Percentiles rank a stretch among this genome's conserved stretches.
Conservation (phyloP, 2,888 invertebrate species). For the Dendrolimus houi region DNA sequence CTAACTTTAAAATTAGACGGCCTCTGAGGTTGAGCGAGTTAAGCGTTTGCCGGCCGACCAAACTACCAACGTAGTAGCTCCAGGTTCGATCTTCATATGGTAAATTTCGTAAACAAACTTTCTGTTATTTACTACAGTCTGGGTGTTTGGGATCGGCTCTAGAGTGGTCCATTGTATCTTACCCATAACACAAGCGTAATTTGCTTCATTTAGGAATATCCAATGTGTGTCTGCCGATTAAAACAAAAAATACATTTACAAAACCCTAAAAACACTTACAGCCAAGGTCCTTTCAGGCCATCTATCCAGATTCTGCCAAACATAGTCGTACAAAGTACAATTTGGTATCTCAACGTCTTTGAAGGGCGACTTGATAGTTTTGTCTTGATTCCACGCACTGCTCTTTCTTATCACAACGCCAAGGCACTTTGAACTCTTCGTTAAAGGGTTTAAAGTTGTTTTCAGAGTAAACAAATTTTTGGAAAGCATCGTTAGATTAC, state of each 20-base stretch:
- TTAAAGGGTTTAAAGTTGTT: slow-evolving; percentile 25
- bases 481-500: slow-evolving; percentile 24
- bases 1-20: no score
- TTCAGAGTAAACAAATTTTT: slow-evolving; percentile 34
- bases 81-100: no score
- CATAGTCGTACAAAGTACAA: slow-evolving; percentile 74
- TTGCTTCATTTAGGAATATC: no score
- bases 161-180: no score
- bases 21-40: no score
- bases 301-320: slow-evolving; percentile 79
- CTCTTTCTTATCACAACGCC: slow-evolving; percentile 29
- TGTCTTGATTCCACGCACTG: slow-evolving; percentile 52
- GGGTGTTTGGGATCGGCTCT: no score
- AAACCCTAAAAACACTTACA: slow-evolving; percentile 61
- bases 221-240: no score
- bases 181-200: no score
- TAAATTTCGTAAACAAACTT: no score
- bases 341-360: slow-evolving; percentile 70
- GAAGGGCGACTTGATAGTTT: slow-evolving; percentile 63
- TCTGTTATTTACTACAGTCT: no score
- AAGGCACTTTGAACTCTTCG: slow-evolving; percentile 25
- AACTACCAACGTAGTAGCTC: no score
- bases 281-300: slow-evolving; percentile 79
- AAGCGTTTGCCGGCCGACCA: no score
- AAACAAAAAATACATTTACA: neutral